Base-by-base conservation (phyloP, 2,113 vertebrate genomes). In the Melierax canorus region DNA sequence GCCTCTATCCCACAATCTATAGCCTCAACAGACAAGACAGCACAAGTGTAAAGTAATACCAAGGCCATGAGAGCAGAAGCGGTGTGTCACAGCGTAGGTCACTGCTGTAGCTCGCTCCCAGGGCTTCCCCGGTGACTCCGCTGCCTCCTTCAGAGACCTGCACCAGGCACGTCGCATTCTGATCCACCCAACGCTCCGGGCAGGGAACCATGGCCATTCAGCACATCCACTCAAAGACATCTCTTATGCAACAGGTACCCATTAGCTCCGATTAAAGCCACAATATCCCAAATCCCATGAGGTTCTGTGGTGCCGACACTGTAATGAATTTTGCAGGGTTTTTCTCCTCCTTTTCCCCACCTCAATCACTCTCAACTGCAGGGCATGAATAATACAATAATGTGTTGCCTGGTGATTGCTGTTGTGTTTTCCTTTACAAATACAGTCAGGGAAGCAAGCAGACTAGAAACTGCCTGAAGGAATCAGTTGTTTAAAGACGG, bases 341-440 rank as follows among this genome's bases (percentile, higher is more conserved):
- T 81, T 88, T 41, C 55, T 76, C 41, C 51, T 76, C 77, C 66
- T 88, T 46, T 36, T 51, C 41, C 88, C 78, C 86, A 79, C 72
- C 95, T 94, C 96, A 86, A 69, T 86, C 94, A 59, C 79, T 73
- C 88, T 76, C 68, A 80, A 43, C 51, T 69, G 72, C 43, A 6
- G 88, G 85, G 50, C 90, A 97, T 90, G 92, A 97, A 97, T 96
- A 97, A 96, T 77, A 83, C 78, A 97, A 9, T 23, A 58, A 56
- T 0, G 56, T 76, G 92, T 88, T 95, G 92, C 88, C 82, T 93
- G 96, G 90, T 55, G 95, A 96, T 97, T 32, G 86, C 88, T 90
- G 90, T 67, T 88, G 92, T 95, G 75, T 94, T 95, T 90, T 83
- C 67, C 86, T 80, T 71, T 15, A 24, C 78, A 68, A 69, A 88